Base-by-base conservation (phyloP, 1,140 invertebrate species). In the Drosophila pectinifera region DNA sequence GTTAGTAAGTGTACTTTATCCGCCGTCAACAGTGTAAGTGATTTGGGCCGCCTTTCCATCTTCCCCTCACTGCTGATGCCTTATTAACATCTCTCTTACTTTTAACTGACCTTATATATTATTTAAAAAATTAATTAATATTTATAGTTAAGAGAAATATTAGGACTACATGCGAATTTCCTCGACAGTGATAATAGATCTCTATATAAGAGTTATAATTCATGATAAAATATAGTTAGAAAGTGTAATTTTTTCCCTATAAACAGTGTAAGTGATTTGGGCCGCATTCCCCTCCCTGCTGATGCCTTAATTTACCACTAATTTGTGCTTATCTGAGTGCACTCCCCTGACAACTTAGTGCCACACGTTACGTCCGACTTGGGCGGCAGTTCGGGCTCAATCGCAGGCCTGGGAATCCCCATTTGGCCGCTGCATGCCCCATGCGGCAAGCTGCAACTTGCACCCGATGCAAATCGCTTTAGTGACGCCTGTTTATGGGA, bases 251-350 rank as follows among this genome's bases (percentile, higher is more conserved):
- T 24, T 62, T 28, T 34, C 10, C 10, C 80, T 58, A 67, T 83
- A 59, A 69, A 0, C 26, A 8, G 16, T 31, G 28, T 34, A 14
- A 24, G 31, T 55, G 51, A 13, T 55, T 62, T n/a, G n/a, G n/a
- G n/a, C n/a, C n/a, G n/a, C 48, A 10, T 10, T n/a, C 24, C 28
- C 18, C 31, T 18, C 22, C 20, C 48, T 58, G 61, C 51, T 58
- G 64, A 89, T 89, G 64, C 80, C 80, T 88, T 89, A 83, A 88
- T 88, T 89, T 88, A 81, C 83, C 83, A 84, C 83, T 80, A 88
- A 89, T 88, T 88, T 84, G 76, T 51, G 84, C 84, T 83, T 83
- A 88, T 88, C 72, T 45, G 31, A 42, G 62, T 28, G 6, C 70
- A 42, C 43, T 34, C 31, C 34, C 45, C 51, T 39, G 22, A 28